Evolutionary conservation across 2,113 vertebrate genomes (phyloP).

Genomic region (Heliornis fulica): DNA sequence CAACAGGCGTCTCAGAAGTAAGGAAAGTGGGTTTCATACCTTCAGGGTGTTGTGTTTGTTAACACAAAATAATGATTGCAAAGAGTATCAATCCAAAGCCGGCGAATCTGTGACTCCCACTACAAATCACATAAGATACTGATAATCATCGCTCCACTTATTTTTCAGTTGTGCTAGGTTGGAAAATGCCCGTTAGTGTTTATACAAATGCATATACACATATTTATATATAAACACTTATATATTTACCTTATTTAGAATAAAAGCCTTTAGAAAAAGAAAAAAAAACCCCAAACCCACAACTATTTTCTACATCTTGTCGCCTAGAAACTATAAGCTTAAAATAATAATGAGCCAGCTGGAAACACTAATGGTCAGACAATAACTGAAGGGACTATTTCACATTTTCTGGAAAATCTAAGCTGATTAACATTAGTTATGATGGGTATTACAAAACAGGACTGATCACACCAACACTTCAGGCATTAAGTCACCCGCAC

Average conservation of each 20-base stretch:
- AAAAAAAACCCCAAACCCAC: no score
- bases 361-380: background rate
- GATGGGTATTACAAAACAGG: background rate
- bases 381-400: background rate
- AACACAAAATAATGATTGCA: background rate
- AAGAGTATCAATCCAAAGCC: background rate
- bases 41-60: background rate
- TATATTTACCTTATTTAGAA: background rate
- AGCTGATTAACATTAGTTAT: background rate
- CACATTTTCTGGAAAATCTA: background rate
- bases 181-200: background rate
- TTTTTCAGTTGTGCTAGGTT: background rate
- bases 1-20: accelerated
- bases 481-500: background rate
- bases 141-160: background rate
- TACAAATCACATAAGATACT: background rate
- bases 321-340: background rate
- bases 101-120: background rate
- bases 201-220: background rate
- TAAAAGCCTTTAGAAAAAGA: background rate
- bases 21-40: background rate
- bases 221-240: background rate
- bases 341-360: background rate
- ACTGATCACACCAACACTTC: background rate
- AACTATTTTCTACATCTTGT: background rate